phyloP scores from a whole-genome alignment of 2,113 vertebrate genomes.

The Octodon degus region DNA sequence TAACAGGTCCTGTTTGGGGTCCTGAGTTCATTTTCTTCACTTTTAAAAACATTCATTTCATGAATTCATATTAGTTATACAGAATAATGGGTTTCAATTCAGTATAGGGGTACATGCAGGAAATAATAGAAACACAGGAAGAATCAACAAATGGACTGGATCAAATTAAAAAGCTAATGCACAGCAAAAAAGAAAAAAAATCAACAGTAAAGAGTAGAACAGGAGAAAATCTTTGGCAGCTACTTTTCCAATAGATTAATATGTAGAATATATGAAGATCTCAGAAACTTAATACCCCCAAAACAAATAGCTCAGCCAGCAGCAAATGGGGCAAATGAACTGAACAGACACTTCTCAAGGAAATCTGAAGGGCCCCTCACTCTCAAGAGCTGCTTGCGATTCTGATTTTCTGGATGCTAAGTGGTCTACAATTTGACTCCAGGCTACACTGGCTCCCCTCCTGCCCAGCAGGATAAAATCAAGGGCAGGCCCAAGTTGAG shows the following conservation, averaged over 20 bases:
- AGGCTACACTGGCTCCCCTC: neutral
- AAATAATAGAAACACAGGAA: neutral
- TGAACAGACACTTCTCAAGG: neutral
- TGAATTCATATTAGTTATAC: neutral
- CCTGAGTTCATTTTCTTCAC: neutral
- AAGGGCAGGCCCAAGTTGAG: neutral
- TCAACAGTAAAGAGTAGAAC: neutral
- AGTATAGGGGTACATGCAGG: neutral
- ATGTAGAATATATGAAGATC: neutral
- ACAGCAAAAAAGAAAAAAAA: neutral
- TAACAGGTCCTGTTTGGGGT: neutral
- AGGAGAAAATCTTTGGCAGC: neutral
- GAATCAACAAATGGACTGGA: neutral
- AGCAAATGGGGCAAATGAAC: neutral
- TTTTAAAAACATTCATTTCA: neutral
- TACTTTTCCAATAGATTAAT: neutral
- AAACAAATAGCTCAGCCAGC: neutral
- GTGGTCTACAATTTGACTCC: neutral
- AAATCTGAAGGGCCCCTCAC: neutral
- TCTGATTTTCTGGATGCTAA: slow-evolving; percentile 12
- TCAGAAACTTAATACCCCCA: neutral
- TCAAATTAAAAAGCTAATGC: neutral
- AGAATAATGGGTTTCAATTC: neutral
- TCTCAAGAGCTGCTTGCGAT: neutral
- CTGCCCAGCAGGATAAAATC: neutral